Base-by-base conservation (phyloP, 2,888 invertebrate species). In the Teinopalpus imperialis region DNA sequence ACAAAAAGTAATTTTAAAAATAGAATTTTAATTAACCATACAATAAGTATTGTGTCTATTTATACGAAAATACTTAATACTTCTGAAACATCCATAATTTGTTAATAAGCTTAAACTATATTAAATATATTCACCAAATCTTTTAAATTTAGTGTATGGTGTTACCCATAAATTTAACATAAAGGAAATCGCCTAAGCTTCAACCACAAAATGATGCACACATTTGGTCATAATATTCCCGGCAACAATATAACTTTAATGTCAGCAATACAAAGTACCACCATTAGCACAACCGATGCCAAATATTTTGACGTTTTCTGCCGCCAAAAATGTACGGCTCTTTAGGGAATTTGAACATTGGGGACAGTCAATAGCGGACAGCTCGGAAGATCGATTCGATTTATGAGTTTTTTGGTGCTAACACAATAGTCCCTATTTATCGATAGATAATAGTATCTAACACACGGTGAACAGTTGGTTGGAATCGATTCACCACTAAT, bases 301-400 rank as follows among this genome's bases (percentile, higher is more conserved):
- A 81, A 88, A 88, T 88, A 86, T 88, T 88, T 85, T 86, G 88
- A 87, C 88, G 59, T 81, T 76, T 72, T 67, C 70, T 65, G 66
- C 72, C 66, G 66, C 69, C 68, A 73, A 73, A 83, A 75, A 75
- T 66, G 70, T 75, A 80, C 76, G 78, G 80, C 67, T 73, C 85
- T 79, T 69, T 73, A 56, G 87, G 85, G 86, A 86, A 57, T 66
- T 54, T 54, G 55, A 49, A 67, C 74, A 79, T 74, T 74, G 76
- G 62, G 59, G 74, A 71, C 72, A 76, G 69, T 76, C 69, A 75
- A 75, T 73, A 65, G 77, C 66, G 74, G 78, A 77, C 78, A 79
- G 77, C 66, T 67, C 66, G 69, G 74, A 81, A 85, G 86, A 86
- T 88, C 81, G 87, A 85, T 86, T 85, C 81, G 81, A 85, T 88